Percentiles rank a stretch among this genome's conserved stretches.
Evolutionary conservation across 1,140 invertebrate genomes (phyloP).

Genomic region (Chrysopa pallens): DNA sequence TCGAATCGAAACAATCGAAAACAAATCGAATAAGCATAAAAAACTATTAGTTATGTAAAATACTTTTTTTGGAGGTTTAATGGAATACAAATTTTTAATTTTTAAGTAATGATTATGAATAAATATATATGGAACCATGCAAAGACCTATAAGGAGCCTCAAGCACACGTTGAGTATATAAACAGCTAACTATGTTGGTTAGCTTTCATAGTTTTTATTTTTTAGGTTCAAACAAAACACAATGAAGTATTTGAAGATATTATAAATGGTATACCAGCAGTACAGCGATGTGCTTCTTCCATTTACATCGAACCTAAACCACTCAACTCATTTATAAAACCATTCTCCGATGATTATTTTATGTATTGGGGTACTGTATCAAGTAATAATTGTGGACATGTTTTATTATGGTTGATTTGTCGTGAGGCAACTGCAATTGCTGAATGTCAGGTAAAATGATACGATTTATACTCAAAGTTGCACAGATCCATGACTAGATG

Average conservation of each 20-base stretch:
- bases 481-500: no score
- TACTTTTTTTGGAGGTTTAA: no score
- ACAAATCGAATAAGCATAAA: no score
- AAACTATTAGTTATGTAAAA: no score
- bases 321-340: conserved; percentile 28
- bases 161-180: no score
- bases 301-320: conserved; percentile 26
- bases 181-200: no score
- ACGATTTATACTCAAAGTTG: neutral
- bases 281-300: conserved; percentile 27
- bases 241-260: conserved; percentile 29
- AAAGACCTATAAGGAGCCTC: no score
- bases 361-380: conserved; percentile 44
- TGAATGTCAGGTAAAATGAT: conserved; percentile 15
- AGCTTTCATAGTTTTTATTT: no score
- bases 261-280: conserved; percentile 24
- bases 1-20: no score
- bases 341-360: conserved; percentile 40
- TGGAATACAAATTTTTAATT: no score
- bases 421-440: conserved; percentile 17
- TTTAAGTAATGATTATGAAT: no score
- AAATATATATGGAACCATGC: no score
- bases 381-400: conserved; percentile 14
- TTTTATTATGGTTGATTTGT: conserved; percentile 19
- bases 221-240: conserved; percentile 25